Conservation (phyloP, 2,888 invertebrate genomes). For the Trisateles emortualis region DNA sequence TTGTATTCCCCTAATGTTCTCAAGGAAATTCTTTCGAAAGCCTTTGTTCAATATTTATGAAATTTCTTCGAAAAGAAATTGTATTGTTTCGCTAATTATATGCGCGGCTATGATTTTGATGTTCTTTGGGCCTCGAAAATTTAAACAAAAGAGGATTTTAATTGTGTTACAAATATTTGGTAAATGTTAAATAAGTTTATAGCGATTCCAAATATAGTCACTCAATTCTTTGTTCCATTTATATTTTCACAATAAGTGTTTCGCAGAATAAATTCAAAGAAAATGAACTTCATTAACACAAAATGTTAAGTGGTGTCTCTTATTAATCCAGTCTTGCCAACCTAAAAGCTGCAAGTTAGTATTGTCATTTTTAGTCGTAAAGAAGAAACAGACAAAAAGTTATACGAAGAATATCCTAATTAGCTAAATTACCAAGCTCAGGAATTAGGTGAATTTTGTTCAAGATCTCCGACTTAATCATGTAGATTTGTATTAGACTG, state of each 20-base stretch:
- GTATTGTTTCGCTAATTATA: constrained; percentile 45
- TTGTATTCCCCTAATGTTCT: constrained; percentile 49
- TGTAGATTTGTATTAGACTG: constrained; percentile 21
- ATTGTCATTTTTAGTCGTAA: neutral
- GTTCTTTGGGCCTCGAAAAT: constrained; percentile 19
- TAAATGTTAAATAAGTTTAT: neutral
- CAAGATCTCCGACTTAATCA: constrained; percentile 23
- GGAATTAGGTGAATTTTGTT: constrained; percentile 27
- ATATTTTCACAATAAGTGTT: neutral
- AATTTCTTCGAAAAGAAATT: constrained; percentile 42
- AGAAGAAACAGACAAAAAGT: no score
- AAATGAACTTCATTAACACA: no score
- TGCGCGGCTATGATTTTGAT: constrained; percentile 34
- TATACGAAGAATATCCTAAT: constrained; percentile 26
- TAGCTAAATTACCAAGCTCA: constrained; percentile 21
- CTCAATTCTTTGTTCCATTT: neutral
- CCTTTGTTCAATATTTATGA: constrained; percentile 51
- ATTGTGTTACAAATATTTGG: constrained; percentile 22
- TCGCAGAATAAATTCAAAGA: no score
- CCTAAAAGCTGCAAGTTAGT: no score
- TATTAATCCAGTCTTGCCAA: no score
- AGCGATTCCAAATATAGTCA: neutral
- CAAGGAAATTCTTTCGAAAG: constrained; percentile 46
- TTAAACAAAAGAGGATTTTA: constrained; percentile 26
- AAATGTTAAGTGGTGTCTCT: no score